A percentile compares a stretch with the other conserved stretches of the same genome.
Evolutionary conservation across 1,140 invertebrate genomes (phyloP).

Genomic region (Papilio aristodemus): DNA sequence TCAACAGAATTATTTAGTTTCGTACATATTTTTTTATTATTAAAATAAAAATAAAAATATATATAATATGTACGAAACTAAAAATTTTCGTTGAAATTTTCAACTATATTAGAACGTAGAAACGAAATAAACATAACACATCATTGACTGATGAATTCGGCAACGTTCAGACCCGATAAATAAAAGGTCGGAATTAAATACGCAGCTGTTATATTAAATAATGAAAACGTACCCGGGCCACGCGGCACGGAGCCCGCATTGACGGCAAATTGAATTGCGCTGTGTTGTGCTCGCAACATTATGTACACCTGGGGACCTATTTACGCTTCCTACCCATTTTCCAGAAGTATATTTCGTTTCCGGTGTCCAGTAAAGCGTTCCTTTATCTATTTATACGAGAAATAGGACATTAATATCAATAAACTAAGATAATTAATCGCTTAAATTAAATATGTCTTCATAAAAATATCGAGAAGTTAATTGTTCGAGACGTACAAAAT

Average conservation of each 20-base stretch:
- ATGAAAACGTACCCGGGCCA: conserved; percentile 30
- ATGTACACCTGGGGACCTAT: conserved; percentile 34
- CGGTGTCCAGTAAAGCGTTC: conserved; percentile 21
- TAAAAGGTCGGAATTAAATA: conserved; percentile 28
- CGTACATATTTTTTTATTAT: too few species aligned
- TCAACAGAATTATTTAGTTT: too few species aligned
- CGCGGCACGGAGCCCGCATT: conserved; percentile 14
- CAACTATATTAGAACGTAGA: too few species aligned
- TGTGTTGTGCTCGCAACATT: conserved; percentile 32
- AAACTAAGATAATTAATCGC: neutral
- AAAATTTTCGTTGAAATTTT: too few species aligned
- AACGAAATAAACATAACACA: conserved; percentile 4
- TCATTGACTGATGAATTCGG: conserved; percentile 23
- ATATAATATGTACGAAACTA: too few species aligned
- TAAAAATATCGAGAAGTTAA: neutral
- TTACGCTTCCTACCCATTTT: conserved; percentile 33
- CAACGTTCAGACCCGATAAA: conserved; percentile 18
- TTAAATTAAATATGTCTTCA: neutral
- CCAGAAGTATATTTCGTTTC: conserved; percentile 25
- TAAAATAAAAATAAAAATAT: too few species aligned
- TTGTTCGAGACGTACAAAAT: too few species aligned
- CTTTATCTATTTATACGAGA: neutral
- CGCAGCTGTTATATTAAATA: conserved; percentile 32
- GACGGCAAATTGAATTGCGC: conserved; percentile 34
- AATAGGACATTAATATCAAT: conserved; percentile 2